A percentile compares a stretch with the other conserved stretches of the same genome.
These are phyloP conservation scores for Enteromius viviparus DNA, from an alignment of 2,797 vertebrate genomes.

Conservation along the genomic window DNA sequence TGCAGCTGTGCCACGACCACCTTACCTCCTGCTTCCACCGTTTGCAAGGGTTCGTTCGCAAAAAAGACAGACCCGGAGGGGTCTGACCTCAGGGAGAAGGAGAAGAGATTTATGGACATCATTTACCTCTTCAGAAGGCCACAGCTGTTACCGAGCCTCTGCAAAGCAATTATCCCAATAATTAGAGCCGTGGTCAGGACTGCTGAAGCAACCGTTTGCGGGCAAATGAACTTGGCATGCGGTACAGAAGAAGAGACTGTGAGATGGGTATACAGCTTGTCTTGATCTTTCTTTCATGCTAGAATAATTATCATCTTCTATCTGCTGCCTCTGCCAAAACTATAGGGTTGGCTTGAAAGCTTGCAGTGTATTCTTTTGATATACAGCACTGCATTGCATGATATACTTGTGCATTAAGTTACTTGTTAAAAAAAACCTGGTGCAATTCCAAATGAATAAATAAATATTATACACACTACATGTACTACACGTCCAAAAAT, in stretches of 20 bases:
- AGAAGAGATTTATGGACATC: constrained; percentile 70
- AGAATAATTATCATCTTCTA: constrained; percentile 27
- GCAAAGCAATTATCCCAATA: constrained; percentile 73
- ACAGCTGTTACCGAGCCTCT: constrained; percentile 73
- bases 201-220: constrained; percentile 15
- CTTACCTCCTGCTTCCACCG: constrained; percentile 20
- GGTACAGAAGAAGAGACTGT: neutral
- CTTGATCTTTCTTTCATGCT: constrained; percentile 37
- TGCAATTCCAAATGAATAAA: neutral
- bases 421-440: neutral
- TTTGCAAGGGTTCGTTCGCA: constrained; percentile 3
- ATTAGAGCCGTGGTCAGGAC: constrained; percentile 64
- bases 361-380: neutral
- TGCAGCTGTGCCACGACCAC: constrained; percentile 50
- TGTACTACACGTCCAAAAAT: neutral
- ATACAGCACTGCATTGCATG: neutral
- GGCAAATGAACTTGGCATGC: constrained; percentile 41
- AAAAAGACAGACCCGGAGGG: constrained; percentile 30
- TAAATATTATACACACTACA: neutral
- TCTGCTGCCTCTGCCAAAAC: neutral
- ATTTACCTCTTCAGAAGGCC: constrained; percentile 73
- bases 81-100: constrained; percentile 44
- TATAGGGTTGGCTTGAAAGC: neutral
- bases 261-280: constrained; percentile 15
- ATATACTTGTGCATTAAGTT: neutral